These are phyloP conservation scores for Ericerus pela DNA, from an alignment of 1,140 invertebrate genomes.

Conservation along the genomic window DNA sequence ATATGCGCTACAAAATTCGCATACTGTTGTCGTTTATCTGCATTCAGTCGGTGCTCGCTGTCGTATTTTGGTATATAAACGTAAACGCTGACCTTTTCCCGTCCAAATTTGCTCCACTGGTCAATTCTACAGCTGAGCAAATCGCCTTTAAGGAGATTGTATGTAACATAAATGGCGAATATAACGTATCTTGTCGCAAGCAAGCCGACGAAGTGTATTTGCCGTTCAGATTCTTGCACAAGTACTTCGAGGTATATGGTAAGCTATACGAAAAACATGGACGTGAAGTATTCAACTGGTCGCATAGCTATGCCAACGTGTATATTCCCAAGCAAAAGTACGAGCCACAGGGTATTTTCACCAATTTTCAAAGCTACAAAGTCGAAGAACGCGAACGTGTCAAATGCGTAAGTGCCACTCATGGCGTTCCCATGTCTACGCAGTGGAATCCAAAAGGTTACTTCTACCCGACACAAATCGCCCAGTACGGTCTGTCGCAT, in stretches of 20 bases:
- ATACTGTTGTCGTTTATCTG: neutral
- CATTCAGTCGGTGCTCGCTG: neutral
- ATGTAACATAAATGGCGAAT: conserved; percentile 80
- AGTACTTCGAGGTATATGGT: conserved; percentile 62
- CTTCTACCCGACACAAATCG: conserved; percentile 96
- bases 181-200: conserved; percentile 63
- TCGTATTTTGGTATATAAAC: neutral
- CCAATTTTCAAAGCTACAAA: conserved; percentile 95
- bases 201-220: conserved; percentile 76
- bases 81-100: neutral
- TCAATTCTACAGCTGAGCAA: neutral
- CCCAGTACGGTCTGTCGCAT: conserved; percentile 92
- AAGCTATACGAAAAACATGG: conserved; percentile 53
- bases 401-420: conserved; percentile 81
- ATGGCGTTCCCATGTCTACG: conserved; percentile 84
- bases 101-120: no score
- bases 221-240: conserved; percentile 82
- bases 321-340: conserved; percentile 78
- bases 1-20: conserved; percentile 5
- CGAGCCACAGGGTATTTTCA: conserved; percentile 72
- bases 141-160: conserved; percentile 57
- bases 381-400: conserved; percentile 89
- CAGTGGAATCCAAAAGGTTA: conserved; percentile 91
- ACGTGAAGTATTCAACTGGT: conserved; percentile 74
- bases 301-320: conserved; percentile 84